phyloP scores from a whole-genome alignment of 1,140 invertebrate species.

The Zaprionus camerounensis region DNA sequence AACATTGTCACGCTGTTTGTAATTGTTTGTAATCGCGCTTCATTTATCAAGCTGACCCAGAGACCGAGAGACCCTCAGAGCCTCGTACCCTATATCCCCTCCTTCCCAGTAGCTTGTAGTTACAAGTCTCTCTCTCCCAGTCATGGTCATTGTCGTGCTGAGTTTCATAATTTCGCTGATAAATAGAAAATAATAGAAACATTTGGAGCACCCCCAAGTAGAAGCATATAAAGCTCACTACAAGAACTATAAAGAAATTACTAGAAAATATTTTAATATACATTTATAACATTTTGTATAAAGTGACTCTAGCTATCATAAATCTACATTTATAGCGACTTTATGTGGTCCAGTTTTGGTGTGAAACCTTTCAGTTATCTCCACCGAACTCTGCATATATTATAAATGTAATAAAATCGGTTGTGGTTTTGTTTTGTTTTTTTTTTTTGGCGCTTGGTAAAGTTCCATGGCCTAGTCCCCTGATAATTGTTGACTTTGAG shows the following conservation, averaged over 20 bases:
- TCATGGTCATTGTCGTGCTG: constrained; percentile 27
- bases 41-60: constrained; percentile 73
- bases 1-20: constrained; percentile 66
- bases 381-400: neutral
- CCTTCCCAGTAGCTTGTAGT: neutral
- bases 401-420: neutral
- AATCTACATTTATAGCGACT: neutral
- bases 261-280: neutral
- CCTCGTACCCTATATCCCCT: neutral
- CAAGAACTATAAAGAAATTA: too few species aligned
- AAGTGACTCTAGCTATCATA: too few species aligned
- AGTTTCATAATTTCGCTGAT: neutral
- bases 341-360: neutral
- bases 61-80: constrained; percentile 48
- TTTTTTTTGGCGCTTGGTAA: neutral
- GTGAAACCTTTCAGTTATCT: neutral
- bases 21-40: constrained; percentile 66
- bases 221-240: too few species aligned
- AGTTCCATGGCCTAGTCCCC: constrained; percentile 1
- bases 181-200: neutral
- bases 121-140: neutral
- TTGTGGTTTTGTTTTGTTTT: neutral
- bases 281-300: neutral
- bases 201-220: neutral
- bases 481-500: constrained; percentile 20